phyloP scores from a whole-genome alignment of 2,888 invertebrate species.

The Andrena chrysosceles region DNA sequence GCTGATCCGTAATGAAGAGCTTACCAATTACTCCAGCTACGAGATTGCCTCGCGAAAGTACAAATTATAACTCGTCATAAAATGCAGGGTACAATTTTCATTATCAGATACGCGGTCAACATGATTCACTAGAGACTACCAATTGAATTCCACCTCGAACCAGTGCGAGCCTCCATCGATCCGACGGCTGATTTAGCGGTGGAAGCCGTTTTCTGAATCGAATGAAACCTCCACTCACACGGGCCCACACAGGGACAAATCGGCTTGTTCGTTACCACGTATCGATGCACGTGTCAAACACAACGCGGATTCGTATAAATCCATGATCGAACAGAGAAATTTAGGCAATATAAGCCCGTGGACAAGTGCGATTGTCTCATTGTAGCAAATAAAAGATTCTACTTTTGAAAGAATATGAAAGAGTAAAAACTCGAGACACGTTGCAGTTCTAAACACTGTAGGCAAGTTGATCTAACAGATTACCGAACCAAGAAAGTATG shows the following conservation, averaged over 20 bases:
- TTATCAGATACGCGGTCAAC: constrained; percentile 45
- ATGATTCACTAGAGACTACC: constrained; percentile 17
- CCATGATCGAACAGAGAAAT: background rate
- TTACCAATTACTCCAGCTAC: constrained; percentile 35
- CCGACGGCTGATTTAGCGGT: constrained; percentile 11
- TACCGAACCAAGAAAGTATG: no score
- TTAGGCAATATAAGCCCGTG: background rate
- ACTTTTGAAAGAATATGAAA: no score
- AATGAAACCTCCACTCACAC: constrained; percentile 4
- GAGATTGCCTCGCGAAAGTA: constrained; percentile 22
- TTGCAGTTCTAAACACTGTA: no score
- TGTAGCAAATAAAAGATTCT: no score
- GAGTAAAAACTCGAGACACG: no score
- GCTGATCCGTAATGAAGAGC: constrained; percentile 25
- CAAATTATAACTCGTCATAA: constrained; percentile 54
- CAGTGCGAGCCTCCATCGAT: constrained; percentile 16
- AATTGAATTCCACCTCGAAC: constrained; percentile 22
- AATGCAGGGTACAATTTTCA: constrained; percentile 50
- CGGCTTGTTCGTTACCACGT: background rate
- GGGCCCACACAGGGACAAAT: constrained; percentile 1
- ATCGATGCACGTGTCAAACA: constrained; percentile 8
- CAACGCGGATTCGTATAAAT: constrained; percentile 7
- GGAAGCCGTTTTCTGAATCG: constrained; percentile 25
- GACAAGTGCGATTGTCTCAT: no score
- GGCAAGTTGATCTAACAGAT: no score